A percentile compares a stretch with the other conserved stretches of the same genome.
Conservation (phyloP, 1,140 invertebrate genomes). For the Anthonomus grandis region DNA sequence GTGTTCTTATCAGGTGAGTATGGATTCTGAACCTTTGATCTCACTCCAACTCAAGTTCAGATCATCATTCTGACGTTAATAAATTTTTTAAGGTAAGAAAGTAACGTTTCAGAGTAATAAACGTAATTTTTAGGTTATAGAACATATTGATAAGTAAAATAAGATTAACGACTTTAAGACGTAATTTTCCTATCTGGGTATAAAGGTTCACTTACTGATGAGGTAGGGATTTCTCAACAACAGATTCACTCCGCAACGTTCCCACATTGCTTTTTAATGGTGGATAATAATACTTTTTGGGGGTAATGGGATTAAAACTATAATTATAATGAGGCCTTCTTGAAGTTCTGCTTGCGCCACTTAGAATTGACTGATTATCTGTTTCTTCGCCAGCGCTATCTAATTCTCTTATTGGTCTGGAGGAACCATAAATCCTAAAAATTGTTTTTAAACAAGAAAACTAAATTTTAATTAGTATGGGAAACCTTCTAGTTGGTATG, state of each 20-base stretch:
- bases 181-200: too few relatives aligned
- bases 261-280: slow-evolving; percentile 24
- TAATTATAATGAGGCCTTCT: slow-evolving; percentile 34
- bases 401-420: slow-evolving; percentile 46
- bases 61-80: too few relatives aligned
- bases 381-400: slow-evolving; percentile 54
- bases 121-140: too few relatives aligned
- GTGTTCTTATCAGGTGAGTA: too few relatives aligned
- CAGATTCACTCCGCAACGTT: slow-evolving; percentile 8
- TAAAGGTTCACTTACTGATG: too few relatives aligned
- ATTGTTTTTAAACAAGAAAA: not conserved
- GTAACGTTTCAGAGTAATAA: too few relatives aligned
- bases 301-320: slow-evolving; percentile 39
- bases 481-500: slow-evolving; percentile 44
- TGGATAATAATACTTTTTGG: slow-evolving; percentile 47
- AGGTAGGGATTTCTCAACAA: slow-evolving; percentile 20
- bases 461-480: not conserved
- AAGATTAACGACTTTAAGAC: too few relatives aligned
- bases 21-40: too few relatives aligned
- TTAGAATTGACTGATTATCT: slow-evolving; percentile 52
- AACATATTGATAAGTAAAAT: too few relatives aligned
- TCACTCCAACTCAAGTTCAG: too few relatives aligned
- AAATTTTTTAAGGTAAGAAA: too few relatives aligned
- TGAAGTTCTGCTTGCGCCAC: slow-evolving; percentile 39
- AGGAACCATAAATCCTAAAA: slow-evolving; percentile 24